Base-by-base conservation (phyloP, 2,113 vertebrate genomes). In the Gadus macrocephalus region DNA sequence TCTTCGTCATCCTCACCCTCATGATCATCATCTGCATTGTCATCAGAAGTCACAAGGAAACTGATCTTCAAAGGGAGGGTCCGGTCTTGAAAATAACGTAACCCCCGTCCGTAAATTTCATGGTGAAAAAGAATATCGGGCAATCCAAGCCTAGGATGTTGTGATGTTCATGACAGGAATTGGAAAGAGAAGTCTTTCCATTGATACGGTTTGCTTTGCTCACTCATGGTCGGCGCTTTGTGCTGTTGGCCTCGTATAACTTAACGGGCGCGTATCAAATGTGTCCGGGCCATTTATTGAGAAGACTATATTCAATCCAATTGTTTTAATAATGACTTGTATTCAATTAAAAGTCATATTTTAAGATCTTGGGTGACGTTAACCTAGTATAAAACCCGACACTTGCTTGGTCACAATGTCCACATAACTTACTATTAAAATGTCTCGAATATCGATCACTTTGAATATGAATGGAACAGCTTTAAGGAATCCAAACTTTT, bases 201-300 rank as follows among this genome's bases (percentile, higher is more conserved):
- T 69, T 20, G 22, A 76, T 66, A 79, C 71, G 49, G 82, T 78
- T 80, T 73, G 83, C 59, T 67, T 66, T 72, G 62, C 62, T 42
- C 75, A 89, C 87, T 89, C 77, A 91, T 89, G 81, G 66, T 86
- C 81, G 75, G 68, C 77, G 77, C 74, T 66, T 61, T 64, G 68
- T 49, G 67, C 49, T 31, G 56, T 68, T 69, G 1, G 31, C 11
- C 56, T 70, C 67, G 74, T 70, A 80, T 73, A 81, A 80, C 76
- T 67, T 58, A n/a, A 64, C 49, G 27, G 66, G 66, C 55, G 38
- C 38, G 53, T 28, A 65, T 59, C 66, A 75, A 64, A 77, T 77
- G 53, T 74, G 73, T 49, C 12, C 8, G 42, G 8, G 42, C 42
- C 42, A 49, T 49, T 11, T 14, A 49, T 49, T 14, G 42, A 49